A percentile compares a stretch with the other conserved stretches of the same genome.
Conservation (phyloP, 1,140 invertebrate species). For the Papilio machaon region DNA sequence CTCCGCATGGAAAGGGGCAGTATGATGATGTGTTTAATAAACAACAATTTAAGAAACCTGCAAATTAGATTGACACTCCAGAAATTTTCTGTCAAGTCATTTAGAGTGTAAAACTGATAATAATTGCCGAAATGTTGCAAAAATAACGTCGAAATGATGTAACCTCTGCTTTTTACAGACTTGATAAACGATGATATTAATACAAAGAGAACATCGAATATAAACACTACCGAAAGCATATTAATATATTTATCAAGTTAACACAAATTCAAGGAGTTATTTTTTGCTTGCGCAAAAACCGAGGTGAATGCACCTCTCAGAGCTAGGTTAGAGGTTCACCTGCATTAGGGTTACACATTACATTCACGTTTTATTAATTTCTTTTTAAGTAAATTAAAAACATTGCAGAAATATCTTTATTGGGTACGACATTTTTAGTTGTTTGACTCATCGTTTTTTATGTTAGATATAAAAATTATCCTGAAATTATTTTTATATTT, state of each 20-base stretch:
- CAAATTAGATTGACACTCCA: no score
- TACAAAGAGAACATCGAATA: neutral
- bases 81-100: no score
- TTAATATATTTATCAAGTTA: constrained; percentile 17
- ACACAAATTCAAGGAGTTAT: constrained; percentile 19
- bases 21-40: no score
- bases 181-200: constrained; percentile 9
- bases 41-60: no score
- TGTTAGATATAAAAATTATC: no score
- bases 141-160: neutral
- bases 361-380: neutral
- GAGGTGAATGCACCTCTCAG: constrained; percentile 11
- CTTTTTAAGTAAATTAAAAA: neutral
- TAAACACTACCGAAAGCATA: constrained; percentile 8
- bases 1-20: no score
- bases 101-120: no score
- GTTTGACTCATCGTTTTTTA: no score
- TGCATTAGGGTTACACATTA: constrained; percentile 10
- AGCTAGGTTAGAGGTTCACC: constrained; percentile 13
- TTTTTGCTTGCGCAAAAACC: constrained; percentile 25
- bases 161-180: neutral
- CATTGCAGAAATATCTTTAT: no score
- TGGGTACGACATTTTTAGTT: no score
- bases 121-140: no score
- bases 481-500: neutral